phyloP scores from a whole-genome alignment of 2,797 vertebrate species.

The Pseudochaenichthys georgianus region DNA sequence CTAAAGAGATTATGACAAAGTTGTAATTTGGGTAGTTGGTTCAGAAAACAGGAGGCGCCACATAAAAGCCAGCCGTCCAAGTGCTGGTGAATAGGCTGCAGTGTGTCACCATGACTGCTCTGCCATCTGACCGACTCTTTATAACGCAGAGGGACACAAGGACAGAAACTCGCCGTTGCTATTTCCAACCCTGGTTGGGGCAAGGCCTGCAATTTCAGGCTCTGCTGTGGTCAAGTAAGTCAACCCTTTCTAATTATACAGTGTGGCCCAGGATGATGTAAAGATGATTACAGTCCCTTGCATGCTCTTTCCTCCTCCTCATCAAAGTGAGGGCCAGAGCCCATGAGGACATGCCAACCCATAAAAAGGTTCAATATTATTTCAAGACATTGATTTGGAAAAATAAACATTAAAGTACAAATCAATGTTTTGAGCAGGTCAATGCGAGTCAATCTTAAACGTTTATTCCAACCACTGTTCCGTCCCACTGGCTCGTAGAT shows the following conservation, averaged over 20 bases:
- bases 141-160: slow-evolving; percentile 70
- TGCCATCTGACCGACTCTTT: slow-evolving; percentile 78
- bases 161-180: slow-evolving; percentile 75
- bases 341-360: slow-evolving; percentile 71
- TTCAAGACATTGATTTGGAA: slow-evolving; percentile 73
- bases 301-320: slow-evolving; percentile 70
- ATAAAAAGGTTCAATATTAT: slow-evolving; percentile 72
- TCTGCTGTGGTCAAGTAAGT: slow-evolving; percentile 83
- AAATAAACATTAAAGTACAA: slow-evolving; percentile 59
- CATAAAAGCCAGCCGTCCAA: slow-evolving; percentile 77
- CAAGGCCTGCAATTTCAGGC: slow-evolving; percentile 84
- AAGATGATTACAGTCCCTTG: slow-evolving; percentile 85
- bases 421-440: slow-evolving; percentile 62
- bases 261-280: slow-evolving; percentile 77
- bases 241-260: slow-evolving; percentile 87
- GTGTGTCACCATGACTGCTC: slow-evolving; percentile 65
- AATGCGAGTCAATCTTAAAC: slow-evolving; percentile 38
- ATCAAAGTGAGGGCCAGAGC: slow-evolving; percentile 78
- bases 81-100: slow-evolving; percentile 68
- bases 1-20: slow-evolving; percentile 75
- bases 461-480: slow-evolving; percentile 35
- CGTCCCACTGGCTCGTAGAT: slow-evolving; percentile 6
- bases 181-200: slow-evolving; percentile 76
- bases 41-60: slow-evolving; percentile 78
- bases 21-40: slow-evolving; percentile 80